phyloP scores from a whole-genome alignment of 2,113 vertebrate species.

The Vulpes lagopus region DNA sequence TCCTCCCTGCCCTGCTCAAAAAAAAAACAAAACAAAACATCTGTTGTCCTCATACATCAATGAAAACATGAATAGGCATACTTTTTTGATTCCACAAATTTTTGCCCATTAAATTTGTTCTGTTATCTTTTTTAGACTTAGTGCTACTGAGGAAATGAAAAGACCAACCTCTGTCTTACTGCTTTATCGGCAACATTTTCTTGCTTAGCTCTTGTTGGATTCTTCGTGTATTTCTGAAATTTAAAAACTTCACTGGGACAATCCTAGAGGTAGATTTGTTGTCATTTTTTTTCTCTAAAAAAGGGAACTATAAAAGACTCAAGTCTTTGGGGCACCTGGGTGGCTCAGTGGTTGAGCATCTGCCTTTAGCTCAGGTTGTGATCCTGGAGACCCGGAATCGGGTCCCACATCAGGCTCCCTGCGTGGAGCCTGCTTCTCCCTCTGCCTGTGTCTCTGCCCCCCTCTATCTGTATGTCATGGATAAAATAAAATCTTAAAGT shows the following conservation, averaged over 20 bases:
- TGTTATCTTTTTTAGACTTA: neutral
- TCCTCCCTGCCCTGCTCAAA: too few relatives aligned
- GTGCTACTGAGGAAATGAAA: neutral
- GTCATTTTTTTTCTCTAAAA: neutral
- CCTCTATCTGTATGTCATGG: too few relatives aligned
- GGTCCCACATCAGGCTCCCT: too few relatives aligned
- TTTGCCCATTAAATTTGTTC: neutral
- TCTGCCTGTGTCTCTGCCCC: too few relatives aligned
- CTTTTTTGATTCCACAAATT: neutral
- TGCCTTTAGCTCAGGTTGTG: too few relatives aligned
- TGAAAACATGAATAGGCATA: neutral
- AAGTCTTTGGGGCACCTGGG: neutral
- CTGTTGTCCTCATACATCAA: neutral
- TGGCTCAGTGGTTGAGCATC: too few relatives aligned
- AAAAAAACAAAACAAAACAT: neutral
- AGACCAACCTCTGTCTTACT: neutral
- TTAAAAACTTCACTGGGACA: neutral
- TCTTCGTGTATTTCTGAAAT: constrained; percentile 40
- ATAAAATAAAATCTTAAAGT: too few relatives aligned
- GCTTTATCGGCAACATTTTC: neutral
- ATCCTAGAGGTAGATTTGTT: neutral
- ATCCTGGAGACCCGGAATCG: too few relatives aligned
- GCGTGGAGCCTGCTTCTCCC: too few relatives aligned
- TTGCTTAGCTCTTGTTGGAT: neutral
- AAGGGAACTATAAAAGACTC: neutral